phyloP scores from a whole-genome alignment of 2,888 invertebrate genomes.

The Brassicogethes aeneus region DNA sequence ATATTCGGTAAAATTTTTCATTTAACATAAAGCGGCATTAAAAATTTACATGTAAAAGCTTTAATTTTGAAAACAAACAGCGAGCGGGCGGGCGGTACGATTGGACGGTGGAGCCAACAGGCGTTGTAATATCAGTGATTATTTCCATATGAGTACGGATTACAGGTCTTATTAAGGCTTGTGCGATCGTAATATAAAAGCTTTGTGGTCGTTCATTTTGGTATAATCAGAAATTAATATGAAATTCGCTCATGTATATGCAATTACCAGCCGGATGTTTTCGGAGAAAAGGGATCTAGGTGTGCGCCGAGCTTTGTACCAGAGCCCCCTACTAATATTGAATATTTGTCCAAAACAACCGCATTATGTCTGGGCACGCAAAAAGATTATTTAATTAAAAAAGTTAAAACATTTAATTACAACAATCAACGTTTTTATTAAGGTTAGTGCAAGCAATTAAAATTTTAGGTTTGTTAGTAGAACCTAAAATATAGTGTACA shows the following conservation, averaged over 20 bases:
- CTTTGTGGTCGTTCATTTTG: slow-evolving; percentile 42
- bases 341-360: slow-evolving; percentile 20
- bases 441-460: too few relatives aligned
- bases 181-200: slow-evolving; percentile 41
- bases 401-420: too few relatives aligned
- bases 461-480: neutral
- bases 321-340: slow-evolving; percentile 21
- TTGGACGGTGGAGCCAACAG: slow-evolving; percentile 23
- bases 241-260: slow-evolving; percentile 45
- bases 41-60: slow-evolving; percentile 24
- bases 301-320: slow-evolving; percentile 6
- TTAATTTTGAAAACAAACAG: slow-evolving; percentile 20
- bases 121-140: slow-evolving; percentile 37
- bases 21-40: slow-evolving; percentile 17
- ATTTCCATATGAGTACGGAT: slow-evolving; percentile 40
- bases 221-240: slow-evolving; percentile 46
- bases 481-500: too few relatives aligned
- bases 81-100: slow-evolving; percentile 10
- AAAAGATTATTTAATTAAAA: neutral
- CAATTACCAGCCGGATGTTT: slow-evolving; percentile 41
- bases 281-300: slow-evolving; percentile 29
- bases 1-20: slow-evolving; percentile 21
- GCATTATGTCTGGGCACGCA: neutral
- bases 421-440: too few relatives aligned
- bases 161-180: slow-evolving; percentile 42